These are phyloP conservation scores for Penaeus vannamei DNA, from an alignment of 1,140 invertebrate species.

Conservation along the genomic window DNA sequence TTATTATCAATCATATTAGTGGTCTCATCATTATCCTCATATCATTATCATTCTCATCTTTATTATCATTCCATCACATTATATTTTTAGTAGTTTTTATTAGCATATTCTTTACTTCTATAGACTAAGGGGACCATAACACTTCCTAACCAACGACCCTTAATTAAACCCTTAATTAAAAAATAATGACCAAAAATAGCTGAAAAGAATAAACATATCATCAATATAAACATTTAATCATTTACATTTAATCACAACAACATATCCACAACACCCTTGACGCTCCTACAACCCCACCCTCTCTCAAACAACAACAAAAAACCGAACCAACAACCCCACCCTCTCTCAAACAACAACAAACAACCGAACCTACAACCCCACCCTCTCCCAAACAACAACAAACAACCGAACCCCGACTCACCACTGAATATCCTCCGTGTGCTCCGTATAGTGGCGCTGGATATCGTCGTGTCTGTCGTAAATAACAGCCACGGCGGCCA, in stretches of 20 bases:
- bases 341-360: conserved; percentile 33
- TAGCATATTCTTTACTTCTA: too few species aligned
- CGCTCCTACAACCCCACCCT: not conserved
- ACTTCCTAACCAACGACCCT: too few species aligned
- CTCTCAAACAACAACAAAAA: conserved; percentile 35
- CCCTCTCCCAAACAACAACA: conserved; percentile 31
- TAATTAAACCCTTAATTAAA: too few species aligned
- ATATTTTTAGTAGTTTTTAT: too few species aligned
- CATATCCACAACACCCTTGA: not conserved
- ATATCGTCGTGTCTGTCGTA: conserved; percentile 91
- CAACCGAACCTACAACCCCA: not conserved
- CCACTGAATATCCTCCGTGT: conserved; percentile 92
- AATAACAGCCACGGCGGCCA: conserved; percentile 91
- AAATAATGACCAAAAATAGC: too few species aligned
- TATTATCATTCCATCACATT: too few species aligned
- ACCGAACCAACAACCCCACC: not conserved
- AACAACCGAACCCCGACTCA: conserved; percentile 67
- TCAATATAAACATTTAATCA: too few species aligned
- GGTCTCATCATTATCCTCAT: not conserved
- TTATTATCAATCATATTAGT: too few species aligned
- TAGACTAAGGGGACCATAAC: too few species aligned
- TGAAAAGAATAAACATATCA: too few species aligned
- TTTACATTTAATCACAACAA: too few species aligned
- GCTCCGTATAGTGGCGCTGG: conserved; percentile 93
- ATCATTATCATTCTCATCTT: not conserved